Conservation (phyloP, 2,888 invertebrate genomes). For the Hypena proboscidalis region DNA sequence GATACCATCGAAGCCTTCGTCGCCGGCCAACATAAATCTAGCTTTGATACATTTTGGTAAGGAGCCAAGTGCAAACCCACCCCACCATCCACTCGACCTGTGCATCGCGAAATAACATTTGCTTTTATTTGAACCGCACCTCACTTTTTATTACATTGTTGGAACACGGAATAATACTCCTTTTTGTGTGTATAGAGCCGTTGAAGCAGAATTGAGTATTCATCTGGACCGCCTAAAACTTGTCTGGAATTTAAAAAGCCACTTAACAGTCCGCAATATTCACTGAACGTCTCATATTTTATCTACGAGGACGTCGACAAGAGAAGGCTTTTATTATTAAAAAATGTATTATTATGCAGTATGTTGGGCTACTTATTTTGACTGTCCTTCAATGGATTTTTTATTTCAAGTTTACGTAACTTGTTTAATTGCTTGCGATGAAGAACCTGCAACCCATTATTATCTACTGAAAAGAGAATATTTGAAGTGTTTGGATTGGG, state of each 20-base stretch:
- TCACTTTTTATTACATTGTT: conserved; percentile 36
- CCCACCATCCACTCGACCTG: conserved; percentile 53
- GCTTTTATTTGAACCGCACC: conserved; percentile 52
- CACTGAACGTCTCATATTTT: conserved; percentile 15
- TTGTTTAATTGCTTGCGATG: too few species aligned
- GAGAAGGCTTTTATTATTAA: conserved; percentile 20
- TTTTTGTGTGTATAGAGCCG: conserved; percentile 17
- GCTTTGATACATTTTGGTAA: conserved; percentile 83
- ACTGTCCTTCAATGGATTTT: too few species aligned
- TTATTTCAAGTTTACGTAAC: too few species aligned
- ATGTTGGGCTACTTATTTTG: too few species aligned
- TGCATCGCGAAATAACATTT: conserved; percentile 57
- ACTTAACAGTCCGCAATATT: conserved; percentile 19
- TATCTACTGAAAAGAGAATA: too few species aligned
- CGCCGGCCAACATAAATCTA: conserved; percentile 79
- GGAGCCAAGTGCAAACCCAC: conserved; percentile 70
- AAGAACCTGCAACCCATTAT: too few species aligned
- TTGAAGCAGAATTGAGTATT: conserved; percentile 26
- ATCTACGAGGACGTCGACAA: not conserved
- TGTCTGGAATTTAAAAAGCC: conserved; percentile 25
- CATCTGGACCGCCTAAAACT: conserved; percentile 21
- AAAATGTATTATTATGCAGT: conserved; percentile 11
- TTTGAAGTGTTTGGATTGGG: too few species aligned
- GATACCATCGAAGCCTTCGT: conserved; percentile 80
- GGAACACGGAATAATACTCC: conserved; percentile 19